phyloP scores from a whole-genome alignment of 2,113 vertebrate species.

The Ciconia stormi region DNA sequence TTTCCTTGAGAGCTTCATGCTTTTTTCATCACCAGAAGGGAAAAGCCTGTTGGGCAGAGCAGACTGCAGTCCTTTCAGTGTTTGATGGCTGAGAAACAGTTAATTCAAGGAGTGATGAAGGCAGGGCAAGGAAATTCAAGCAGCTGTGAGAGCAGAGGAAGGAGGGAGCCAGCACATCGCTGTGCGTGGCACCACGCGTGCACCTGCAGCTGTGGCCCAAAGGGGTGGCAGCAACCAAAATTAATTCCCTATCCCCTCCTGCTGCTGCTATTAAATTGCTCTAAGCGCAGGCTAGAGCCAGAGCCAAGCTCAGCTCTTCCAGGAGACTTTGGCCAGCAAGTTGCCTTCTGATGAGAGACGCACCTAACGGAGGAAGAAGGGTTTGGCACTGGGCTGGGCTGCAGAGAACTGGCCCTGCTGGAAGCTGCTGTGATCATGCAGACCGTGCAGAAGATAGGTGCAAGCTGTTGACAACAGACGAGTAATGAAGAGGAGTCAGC shows the following conservation, averaged over 20 bases:
- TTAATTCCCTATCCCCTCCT: conserved; percentile 12
- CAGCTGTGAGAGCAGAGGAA: not conserved
- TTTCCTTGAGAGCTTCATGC: not conserved
- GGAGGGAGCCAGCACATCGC: not conserved
- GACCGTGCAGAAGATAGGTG: accelerated
- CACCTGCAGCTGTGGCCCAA: not conserved
- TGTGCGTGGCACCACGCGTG: accelerated
- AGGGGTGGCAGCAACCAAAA: not conserved
- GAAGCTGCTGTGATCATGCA: not conserved
- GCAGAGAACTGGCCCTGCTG: not conserved
- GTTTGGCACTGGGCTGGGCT: not conserved
- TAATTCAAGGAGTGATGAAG: not conserved
- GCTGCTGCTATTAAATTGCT: conserved; percentile 7
- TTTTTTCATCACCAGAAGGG: not conserved
- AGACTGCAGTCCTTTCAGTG: not conserved
- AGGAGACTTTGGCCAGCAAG: not conserved
- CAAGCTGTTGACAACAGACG: not conserved
- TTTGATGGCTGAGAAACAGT: not conserved
- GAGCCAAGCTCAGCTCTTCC: not conserved
- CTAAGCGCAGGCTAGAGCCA: not conserved
- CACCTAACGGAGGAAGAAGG: not conserved
- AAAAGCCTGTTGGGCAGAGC: not conserved
- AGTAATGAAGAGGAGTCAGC: not conserved
- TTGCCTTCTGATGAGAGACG: not conserved
- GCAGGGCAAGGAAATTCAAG: not conserved